phyloP scores from a whole-genome alignment of 2,113 vertebrate genomes.

The Hirundichthys speculiger region DNA sequence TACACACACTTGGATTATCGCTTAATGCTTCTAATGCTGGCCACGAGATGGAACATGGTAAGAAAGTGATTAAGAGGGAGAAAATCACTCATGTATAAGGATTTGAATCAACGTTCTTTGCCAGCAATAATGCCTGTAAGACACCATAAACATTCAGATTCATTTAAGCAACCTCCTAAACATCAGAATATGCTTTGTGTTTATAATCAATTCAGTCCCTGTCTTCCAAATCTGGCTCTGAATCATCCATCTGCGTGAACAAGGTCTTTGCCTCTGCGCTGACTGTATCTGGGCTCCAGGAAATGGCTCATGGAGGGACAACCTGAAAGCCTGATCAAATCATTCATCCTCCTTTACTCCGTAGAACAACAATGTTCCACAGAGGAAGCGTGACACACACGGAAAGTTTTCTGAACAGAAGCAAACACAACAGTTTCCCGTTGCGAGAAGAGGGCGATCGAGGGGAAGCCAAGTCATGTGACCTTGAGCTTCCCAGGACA shows the following conservation, averaged over 20 bases:
- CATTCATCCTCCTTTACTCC: slow-evolving; percentile 43
- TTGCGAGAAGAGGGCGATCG: slow-evolving; percentile 1
- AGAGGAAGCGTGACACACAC: slow-evolving; percentile 68
- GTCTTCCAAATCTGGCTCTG: too few relatives aligned
- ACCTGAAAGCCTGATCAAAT: slow-evolving; percentile 29
- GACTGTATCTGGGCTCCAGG: slow-evolving; percentile 55
- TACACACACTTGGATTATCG: background rate
- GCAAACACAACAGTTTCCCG: slow-evolving; percentile 56
- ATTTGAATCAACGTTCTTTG: too few relatives aligned
- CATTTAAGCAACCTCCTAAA: background rate
- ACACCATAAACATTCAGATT: background rate
- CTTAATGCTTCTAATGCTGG: background rate
- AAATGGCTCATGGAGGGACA: slow-evolving; percentile 42
- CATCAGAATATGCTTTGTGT: background rate
- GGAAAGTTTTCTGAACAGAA: slow-evolving; percentile 62
- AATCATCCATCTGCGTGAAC: background rate
- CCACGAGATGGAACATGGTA: background rate
- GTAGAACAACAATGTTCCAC: slow-evolving; percentile 47
- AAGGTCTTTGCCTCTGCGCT: background rate
- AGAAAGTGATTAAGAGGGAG: background rate
- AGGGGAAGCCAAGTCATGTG: slow-evolving; percentile 33
- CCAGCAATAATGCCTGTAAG: background rate
- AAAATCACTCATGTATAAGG: background rate
- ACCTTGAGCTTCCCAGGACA: slow-evolving; percentile 25
- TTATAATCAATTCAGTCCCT: background rate